Base-by-base conservation (phyloP, 2,888 invertebrate genomes). In the Eupithecia insigniata region DNA sequence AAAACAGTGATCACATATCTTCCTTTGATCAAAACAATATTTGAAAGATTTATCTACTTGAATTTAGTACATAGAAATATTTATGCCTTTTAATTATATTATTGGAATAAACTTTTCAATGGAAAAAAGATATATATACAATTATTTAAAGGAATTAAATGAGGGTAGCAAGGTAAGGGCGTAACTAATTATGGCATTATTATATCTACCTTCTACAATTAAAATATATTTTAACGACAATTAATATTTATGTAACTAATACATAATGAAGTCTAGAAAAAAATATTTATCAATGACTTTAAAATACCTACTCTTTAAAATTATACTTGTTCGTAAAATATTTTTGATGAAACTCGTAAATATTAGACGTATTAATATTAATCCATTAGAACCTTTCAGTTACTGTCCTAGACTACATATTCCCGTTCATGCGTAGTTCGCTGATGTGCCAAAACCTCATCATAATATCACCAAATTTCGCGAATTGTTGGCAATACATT, bases 401-500 rank as follows among this genome's bases (percentile, higher is more conserved):
- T 26, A 61, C 74, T 74, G 70, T 51, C 36, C 43, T 39, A 67
- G 64, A 67, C 43, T 39, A n/a, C n/a, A n/a, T n/a, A 18, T 65
- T 65, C 66, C 74, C 71, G 72, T 72, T 68, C 55, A 69, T 73
- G 64, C 71, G 70, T 70, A 70, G 67, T 71, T 67, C 72, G 75
- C 74, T 76, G 73, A 83, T 89, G 91, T 91, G 91, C 91, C 91
- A 91, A 91, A 91, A 75, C 85, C 82, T 87, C 85, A 86, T 86
- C 32, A 78, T 78, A 73, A 64, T 61, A 80, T 79, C 74, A 83
- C 81, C 64, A 76, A 75, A 71, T 64, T 81, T 79, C 75, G 82
- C 81, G 43, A 77, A 79, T 76, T 80, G 79, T 81, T 84, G 83
- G 85, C 85, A 84, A 85, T 83, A 84, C 78, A 83, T 74, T 14